phyloP scores from a whole-genome alignment of 2,888 invertebrate species.

The Hydrotaea diabolus region DNA sequence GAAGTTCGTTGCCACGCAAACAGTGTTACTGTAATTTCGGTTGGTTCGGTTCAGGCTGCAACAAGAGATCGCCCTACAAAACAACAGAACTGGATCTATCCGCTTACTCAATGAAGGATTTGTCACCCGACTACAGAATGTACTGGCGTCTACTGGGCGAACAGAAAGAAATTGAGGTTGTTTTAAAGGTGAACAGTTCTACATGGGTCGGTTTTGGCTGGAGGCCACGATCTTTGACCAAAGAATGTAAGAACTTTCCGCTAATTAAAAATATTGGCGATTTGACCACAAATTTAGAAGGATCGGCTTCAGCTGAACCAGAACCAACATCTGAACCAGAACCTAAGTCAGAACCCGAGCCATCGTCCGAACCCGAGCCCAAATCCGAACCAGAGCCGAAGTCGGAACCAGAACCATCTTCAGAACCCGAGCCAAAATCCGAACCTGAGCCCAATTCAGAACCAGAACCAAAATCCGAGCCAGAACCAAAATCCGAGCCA shows the following conservation, averaged over 20 bases:
- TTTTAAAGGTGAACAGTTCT: slow-evolving; percentile 92
- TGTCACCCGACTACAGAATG: slow-evolving; percentile 88
- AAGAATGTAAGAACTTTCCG: slow-evolving; percentile 91
- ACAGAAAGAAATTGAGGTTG: slow-evolving; percentile 92
- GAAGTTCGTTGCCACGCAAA: slow-evolving; percentile 89
- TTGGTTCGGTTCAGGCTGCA: slow-evolving; percentile 92
- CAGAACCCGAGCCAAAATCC: slow-evolving; percentile 80
- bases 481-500: slow-evolving; percentile 79
- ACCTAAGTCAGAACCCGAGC: slow-evolving; percentile 73
- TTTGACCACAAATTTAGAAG: slow-evolving; percentile 74
- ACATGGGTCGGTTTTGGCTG: slow-evolving; percentile 95
- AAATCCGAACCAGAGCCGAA: slow-evolving; percentile 75
- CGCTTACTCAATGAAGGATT: slow-evolving; percentile 85
- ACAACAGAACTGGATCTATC: slow-evolving; percentile 87
- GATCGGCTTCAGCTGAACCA: slow-evolving; percentile 73
- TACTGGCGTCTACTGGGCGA: slow-evolving; percentile 93
- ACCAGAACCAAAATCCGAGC: slow-evolving; percentile 79
- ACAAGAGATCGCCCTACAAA: slow-evolving; percentile 89
- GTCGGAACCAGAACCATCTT: slow-evolving; percentile 69
- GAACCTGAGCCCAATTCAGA: slow-evolving; percentile 81
- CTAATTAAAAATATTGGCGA: slow-evolving; percentile 82
- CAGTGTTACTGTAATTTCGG: slow-evolving; percentile 96
- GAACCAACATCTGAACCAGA: slow-evolving; percentile 72
- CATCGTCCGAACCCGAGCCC: slow-evolving; percentile 71
- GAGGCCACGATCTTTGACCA: slow-evolving; percentile 89